These are phyloP conservation scores for Herminia tarsipennalis DNA, from an alignment of 2,888 invertebrate species.

Conservation along the genomic window DNA sequence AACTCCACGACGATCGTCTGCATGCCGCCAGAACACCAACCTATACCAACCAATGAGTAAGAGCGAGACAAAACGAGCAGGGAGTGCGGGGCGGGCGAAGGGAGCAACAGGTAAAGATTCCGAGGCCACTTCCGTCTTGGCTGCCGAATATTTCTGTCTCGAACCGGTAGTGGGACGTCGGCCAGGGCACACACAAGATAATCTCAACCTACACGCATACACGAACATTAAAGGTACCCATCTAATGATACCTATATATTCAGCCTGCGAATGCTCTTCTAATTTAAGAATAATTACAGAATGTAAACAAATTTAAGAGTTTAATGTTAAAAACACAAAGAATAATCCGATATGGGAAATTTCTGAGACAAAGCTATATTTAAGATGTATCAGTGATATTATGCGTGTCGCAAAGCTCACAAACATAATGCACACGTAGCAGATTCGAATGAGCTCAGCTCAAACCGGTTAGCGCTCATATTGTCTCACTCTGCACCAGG, in stretches of 20 bases:
- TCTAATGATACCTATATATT: constrained; percentile 18
- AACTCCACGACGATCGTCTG: constrained; percentile 69
- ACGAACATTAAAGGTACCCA: constrained; percentile 36
- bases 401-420: constrained; percentile 52
- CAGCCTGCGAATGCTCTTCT: not conserved
- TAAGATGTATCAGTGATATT: constrained; percentile 34
- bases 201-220: constrained; percentile 58
- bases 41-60: constrained; percentile 51
- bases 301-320: too few relatives aligned
- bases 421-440: constrained; percentile 54
- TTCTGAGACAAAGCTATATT: constrained; percentile 29
- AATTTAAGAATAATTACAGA: not conserved
- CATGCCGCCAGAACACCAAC: constrained; percentile 59
- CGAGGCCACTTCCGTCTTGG: constrained; percentile 86
- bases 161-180: constrained; percentile 84
- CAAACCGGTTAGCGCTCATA: constrained; percentile 80
- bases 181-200: constrained; percentile 76
- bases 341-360: not conserved
- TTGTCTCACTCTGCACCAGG: constrained; percentile 82
- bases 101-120: constrained; percentile 86
- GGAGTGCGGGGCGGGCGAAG: constrained; percentile 77
- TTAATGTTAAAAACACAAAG: too few relatives aligned
- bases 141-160: constrained; percentile 86
- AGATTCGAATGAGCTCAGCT: constrained; percentile 71
- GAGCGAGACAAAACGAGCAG: constrained; percentile 68